These are phyloP conservation scores for Varecia variegata DNA, from an alignment of 2,797 vertebrate species.

Conservation along the genomic window DNA sequence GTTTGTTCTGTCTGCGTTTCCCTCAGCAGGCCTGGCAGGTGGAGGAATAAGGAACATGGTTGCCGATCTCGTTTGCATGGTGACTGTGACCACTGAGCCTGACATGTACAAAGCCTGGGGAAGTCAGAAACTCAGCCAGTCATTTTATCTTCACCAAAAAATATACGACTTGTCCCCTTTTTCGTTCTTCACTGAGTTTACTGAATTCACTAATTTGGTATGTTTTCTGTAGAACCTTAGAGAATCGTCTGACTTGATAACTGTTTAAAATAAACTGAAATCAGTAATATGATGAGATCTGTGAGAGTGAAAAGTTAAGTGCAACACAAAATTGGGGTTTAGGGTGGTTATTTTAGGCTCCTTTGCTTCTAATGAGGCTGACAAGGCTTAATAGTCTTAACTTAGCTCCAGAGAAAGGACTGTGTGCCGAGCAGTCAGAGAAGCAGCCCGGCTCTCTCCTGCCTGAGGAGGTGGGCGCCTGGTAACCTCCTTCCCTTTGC, in stretches of 20 bases:
- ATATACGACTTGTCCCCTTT: conserved; percentile 5
- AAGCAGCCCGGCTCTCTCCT: not conserved
- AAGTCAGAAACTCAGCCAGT: not conserved
- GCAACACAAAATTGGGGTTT: not conserved
- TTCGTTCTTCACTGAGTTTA: conserved; percentile 6
- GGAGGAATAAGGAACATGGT: not conserved
- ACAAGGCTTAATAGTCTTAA: not conserved
- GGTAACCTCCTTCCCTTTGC: conserved; percentile 21
- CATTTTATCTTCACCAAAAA: not conserved
- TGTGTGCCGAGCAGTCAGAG: not conserved
- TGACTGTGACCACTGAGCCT: not conserved
- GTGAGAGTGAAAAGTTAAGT: not conserved
- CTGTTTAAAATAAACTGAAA: not conserved
- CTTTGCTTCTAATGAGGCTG: not conserved
- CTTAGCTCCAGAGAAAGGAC: not conserved
- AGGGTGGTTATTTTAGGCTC: not conserved
- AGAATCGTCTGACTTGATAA: conserved; percentile 28
- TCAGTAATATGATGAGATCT: not conserved
- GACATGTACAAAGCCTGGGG: not conserved
- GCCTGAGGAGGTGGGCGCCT: not conserved
- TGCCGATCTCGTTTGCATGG: not conserved
- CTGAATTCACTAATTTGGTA: not conserved
- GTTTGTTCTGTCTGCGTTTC: not conserved
- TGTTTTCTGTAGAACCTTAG: not conserved
- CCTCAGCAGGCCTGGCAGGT: not conserved